Base-by-base conservation (phyloP, 2,113 vertebrate species). In the Takifugu flavidus region DNA sequence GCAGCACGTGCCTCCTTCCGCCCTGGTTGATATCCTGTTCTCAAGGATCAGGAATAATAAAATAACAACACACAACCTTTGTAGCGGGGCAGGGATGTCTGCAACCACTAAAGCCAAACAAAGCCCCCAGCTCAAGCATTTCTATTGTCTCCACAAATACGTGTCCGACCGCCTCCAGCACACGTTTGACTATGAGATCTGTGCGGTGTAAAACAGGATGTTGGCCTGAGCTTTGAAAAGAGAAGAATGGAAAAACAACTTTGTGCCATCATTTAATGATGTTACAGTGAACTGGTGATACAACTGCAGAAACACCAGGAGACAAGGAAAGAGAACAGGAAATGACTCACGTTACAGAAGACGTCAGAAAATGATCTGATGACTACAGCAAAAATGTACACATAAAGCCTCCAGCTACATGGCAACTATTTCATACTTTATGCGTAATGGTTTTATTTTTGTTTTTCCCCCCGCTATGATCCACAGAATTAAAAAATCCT, bases 401-500 rank as follows among this genome's bases (percentile, higher is more conserved):
- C 65, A 69, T 28, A 44, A 28, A 72, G 20, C 42, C 4, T 43
- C 20, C 59, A 2, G n/a, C 26, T 60, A 0, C 6, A 53, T 43
- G 34, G 71, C 34, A 67, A 63, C 44, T 70, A 49, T 50, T 46
- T n/a, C 31, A 66, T 20, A 64, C 43, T 50, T 59, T 34, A 52
- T 59, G 2, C 76, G 72, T 67, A 8, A 59, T 25, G 13, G 75
- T 49, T 65, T 70, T 42, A 49, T 59, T 42, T 34, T 31, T 49
- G 28, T 65, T 15, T 65, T 66, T 26, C 66, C 56, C 20, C 20
- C 20, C 20, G 20, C 20, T 57, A 59, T 74, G 64, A 79, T 79
- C 76, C 66, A 82, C 50, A 80, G 63, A 73, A 83, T 78, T 78
- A 71, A 79, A 78, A 65, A 58, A 45, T 78, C 55, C 62, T 74